Percentiles rank a stretch among this genome's conserved stretches.
phyloP scores from a whole-genome alignment of 2,113 vertebrate species.

The Platycercus adscitus region DNA sequence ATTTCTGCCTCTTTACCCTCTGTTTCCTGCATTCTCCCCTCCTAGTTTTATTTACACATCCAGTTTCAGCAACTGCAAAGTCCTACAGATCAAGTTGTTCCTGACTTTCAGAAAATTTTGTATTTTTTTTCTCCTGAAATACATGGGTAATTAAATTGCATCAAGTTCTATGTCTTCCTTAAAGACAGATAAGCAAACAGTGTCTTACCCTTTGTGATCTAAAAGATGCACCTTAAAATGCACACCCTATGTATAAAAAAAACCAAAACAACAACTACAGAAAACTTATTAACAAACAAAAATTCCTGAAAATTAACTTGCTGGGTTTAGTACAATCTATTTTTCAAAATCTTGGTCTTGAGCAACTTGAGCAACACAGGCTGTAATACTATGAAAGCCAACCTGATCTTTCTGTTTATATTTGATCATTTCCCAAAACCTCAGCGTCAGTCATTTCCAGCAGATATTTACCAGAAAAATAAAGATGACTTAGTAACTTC shows the following conservation, averaged over 20 bases:
- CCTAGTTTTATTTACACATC: not conserved
- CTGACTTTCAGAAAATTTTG: not conserved
- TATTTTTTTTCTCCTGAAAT: not conserved
- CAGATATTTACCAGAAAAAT: not conserved
- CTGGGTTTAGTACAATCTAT: not conserved
- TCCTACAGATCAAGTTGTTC: not conserved
- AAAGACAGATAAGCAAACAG: not conserved
- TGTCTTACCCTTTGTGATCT: not conserved
- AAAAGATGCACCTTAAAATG: not conserved
- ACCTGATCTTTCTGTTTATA: not conserved
- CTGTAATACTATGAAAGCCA: not conserved
- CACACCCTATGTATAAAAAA: not conserved
- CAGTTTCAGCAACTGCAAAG: not conserved
- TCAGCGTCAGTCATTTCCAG: not conserved
- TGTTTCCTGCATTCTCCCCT: not conserved
- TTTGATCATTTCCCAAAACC: not conserved
- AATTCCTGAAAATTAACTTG: not conserved
- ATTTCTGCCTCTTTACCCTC: not conserved
- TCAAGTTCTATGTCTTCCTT: not conserved
- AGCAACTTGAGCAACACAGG: not conserved
- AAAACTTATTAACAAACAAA: not conserved
- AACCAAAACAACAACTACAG: not conserved
- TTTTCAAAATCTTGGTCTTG: not conserved
- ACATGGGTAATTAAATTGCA: not conserved
- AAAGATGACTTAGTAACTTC: not conserved